Percentiles rank a stretch among this genome's conserved stretches.
Evolutionary conservation across 2,113 vertebrate genomes (phyloP).

Genomic region (Petrocephalus microphthalmus): DNA sequence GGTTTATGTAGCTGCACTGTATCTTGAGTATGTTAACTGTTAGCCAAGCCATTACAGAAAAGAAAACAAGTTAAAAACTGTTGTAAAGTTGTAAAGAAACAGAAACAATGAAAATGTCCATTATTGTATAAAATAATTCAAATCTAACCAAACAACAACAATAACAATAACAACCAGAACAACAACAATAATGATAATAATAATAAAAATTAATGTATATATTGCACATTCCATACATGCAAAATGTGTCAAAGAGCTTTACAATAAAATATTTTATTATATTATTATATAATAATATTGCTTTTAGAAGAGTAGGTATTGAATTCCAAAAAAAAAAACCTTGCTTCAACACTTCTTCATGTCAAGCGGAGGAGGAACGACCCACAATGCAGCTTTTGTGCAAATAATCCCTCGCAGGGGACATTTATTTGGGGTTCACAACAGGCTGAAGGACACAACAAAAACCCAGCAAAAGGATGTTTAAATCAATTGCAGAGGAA

Average conservation of each 20-base stretch:
- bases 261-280: neutral
- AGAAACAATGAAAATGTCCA: neutral
- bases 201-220: neutral
- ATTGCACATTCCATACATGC: neutral
- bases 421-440: too few species aligned
- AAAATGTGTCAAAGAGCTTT: neutral
- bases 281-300: too few species aligned
- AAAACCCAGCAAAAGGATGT: neutral
- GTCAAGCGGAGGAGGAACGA: too few species aligned
- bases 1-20: neutral
- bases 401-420: too few species aligned
- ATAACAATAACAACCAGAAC: neutral
- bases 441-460: too few species aligned
- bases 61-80: neutral
- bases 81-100: neutral
- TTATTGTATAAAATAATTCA: neutral
- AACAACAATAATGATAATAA: too few species aligned
- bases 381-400: too few species aligned
- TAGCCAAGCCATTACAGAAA: neutral
- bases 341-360: neutral
- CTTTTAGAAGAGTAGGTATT: neutral
- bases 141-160: neutral
- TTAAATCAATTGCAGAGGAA: neutral
- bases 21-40: neutral
- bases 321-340: neutral